These are phyloP conservation scores for Lordiphosa clarofinis DNA, from an alignment of 1,140 invertebrate species.

Conservation along the genomic window DNA sequence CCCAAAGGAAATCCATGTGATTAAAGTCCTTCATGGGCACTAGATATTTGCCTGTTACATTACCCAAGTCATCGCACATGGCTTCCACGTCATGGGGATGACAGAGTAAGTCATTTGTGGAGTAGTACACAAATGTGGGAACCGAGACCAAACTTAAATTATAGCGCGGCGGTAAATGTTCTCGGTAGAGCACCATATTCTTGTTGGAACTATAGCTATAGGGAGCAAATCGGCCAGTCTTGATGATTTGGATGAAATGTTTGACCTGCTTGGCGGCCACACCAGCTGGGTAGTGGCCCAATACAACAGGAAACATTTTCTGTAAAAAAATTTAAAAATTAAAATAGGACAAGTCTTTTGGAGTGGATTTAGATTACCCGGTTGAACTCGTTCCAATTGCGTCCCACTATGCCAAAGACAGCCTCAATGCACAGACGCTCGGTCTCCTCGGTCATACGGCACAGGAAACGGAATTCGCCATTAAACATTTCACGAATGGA, in stretches of 20 bases:
- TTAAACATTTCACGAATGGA: constrained; percentile 78
- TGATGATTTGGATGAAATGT: constrained; percentile 78
- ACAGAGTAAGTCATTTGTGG: constrained; percentile 82
- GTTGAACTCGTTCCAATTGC: constrained; percentile 76
- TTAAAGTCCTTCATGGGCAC: constrained; percentile 83
- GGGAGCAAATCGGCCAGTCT: constrained; percentile 61
- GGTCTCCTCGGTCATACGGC: constrained; percentile 77
- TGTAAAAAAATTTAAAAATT: constrained; percentile 1
- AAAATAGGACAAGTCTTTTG: constrained; percentile 38
- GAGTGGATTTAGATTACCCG: constrained; percentile 56
- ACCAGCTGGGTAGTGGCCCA: constrained; percentile 84
- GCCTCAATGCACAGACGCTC: constrained; percentile 73
- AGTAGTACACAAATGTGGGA: constrained; percentile 85
- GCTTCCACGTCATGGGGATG: constrained; percentile 83
- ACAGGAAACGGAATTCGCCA: constrained; percentile 70
- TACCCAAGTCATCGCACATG: constrained; percentile 81
- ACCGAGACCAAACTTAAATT: constrained; percentile 83
- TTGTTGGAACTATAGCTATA: constrained; percentile 72
- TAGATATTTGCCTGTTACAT: constrained; percentile 82
- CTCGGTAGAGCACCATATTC: constrained; percentile 81
- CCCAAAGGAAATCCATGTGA: constrained; percentile 86
- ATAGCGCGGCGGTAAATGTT: constrained; percentile 81
- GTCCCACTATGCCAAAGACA: constrained; percentile 72
- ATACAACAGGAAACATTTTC: constrained; percentile 86
- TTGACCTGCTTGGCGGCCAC: constrained; percentile 76